These are phyloP conservation scores for Drosophila simulans DNA, from an alignment of 1,140 invertebrate genomes.

Conservation along the genomic window DNA sequence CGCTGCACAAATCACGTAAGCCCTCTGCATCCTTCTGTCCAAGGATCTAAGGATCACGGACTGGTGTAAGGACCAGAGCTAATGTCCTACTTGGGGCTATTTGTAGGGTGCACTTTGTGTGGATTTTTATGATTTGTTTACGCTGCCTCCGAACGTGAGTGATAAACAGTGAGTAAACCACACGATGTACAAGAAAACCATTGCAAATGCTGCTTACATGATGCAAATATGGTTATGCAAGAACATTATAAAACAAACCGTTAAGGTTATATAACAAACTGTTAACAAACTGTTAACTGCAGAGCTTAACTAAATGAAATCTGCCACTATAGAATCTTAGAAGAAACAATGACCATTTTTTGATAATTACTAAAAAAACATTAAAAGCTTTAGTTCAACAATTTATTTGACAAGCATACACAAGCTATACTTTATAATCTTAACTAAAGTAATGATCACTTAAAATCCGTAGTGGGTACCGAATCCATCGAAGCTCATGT, in stretches of 20 bases:
- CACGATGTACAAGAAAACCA: conserved; percentile 7
- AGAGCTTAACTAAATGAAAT: too few relatives aligned
- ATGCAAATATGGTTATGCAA: not conserved
- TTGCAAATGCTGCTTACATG: not conserved
- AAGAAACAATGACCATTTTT: too few relatives aligned
- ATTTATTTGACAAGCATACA: conserved; percentile 11
- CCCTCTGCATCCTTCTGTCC: conserved; percentile 3
- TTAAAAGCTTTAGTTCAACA: not conserved
- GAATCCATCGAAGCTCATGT: conserved; percentile 86
- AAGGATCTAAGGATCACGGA: conserved; percentile 16
- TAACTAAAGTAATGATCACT: not conserved
- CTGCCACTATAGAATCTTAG: too few relatives aligned
- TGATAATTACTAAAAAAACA: not conserved
- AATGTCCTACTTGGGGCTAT: conserved; percentile 74
- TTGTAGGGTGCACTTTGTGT: conserved; percentile 78
- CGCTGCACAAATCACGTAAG: conserved; percentile 77
- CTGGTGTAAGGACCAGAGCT: conserved; percentile 36
- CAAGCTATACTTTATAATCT: not conserved
- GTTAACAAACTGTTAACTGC: too few relatives aligned
- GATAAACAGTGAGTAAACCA: conserved; percentile 26
- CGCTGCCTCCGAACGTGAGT: conserved; percentile 52
- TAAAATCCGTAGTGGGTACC: conserved; percentile 86
- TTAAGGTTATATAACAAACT: too few relatives aligned
- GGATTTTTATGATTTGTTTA: conserved; percentile 81
- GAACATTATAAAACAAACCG: not conserved